These are phyloP conservation scores for Macrophya alboannulata DNA, from an alignment of 2,888 invertebrate species.

Conservation along the genomic window DNA sequence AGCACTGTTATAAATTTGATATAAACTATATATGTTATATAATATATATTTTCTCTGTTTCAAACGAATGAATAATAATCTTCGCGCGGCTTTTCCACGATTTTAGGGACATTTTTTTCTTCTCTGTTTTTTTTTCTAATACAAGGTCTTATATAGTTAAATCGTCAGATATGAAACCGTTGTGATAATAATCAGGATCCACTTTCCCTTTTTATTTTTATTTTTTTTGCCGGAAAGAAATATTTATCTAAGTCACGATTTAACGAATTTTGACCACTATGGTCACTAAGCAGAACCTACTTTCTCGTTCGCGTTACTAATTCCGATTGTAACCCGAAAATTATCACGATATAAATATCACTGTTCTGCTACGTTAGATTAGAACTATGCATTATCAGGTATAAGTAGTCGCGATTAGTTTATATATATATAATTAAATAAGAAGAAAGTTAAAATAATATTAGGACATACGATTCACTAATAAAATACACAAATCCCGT, in stretches of 20 bases:
- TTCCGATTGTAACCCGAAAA: neutral
- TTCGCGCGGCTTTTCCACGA: neutral
- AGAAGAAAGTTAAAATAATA: neutral
- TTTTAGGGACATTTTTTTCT: neutral
- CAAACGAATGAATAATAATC: neutral
- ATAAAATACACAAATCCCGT: neutral
- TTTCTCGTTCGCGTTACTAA: neutral
- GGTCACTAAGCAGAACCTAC: neutral
- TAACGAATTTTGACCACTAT: neutral
- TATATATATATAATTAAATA: neutral
- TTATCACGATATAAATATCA: neutral
- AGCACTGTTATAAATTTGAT: neutral
- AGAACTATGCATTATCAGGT: neutral
- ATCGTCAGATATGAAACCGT: neutral
- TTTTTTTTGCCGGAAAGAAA: neutral
- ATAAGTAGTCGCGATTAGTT: neutral
- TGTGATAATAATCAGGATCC: neutral
- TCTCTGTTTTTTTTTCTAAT: neutral
- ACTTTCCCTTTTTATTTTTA: neutral
- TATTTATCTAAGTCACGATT: conserved; percentile 4
- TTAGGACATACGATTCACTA: neutral
- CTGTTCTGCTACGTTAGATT: neutral
- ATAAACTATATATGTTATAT: neutral
- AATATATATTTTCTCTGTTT: neutral
- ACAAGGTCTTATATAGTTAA: neutral